phyloP scores from a whole-genome alignment of 2,797 vertebrate species.

The Amblyraja radiata region DNA sequence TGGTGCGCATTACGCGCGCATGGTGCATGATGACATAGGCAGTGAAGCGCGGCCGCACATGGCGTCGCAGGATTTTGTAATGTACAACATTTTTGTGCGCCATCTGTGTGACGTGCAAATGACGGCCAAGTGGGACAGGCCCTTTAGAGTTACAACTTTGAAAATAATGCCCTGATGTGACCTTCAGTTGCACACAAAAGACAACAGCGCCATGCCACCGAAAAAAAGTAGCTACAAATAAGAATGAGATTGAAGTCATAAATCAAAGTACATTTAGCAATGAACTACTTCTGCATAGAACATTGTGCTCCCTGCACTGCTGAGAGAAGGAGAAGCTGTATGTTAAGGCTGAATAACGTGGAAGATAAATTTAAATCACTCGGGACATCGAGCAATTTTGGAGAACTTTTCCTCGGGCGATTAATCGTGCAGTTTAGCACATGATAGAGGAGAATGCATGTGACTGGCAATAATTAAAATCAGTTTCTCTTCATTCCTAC shows the following conservation, averaged over 20 bases:
- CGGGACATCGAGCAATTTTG: not conserved
- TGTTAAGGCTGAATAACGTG: not conserved
- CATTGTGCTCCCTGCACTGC: not conserved
- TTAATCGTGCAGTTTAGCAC: not conserved
- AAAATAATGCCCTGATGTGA: not conserved
- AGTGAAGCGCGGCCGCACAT: no score
- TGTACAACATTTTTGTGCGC: no score
- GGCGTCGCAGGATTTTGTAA: no score
- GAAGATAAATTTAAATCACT: constrained; percentile 6
- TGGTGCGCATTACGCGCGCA: no score
- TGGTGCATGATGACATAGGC: no score
- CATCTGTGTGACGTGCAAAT: no score
- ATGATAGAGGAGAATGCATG: not conserved
- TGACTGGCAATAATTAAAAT: not conserved
- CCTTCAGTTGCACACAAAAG: not conserved
- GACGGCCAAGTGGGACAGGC: no score
- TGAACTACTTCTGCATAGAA: not conserved
- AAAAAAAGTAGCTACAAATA: not conserved
- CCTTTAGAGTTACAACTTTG: not conserved
- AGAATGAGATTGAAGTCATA: not conserved
- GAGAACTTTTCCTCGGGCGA: not conserved
- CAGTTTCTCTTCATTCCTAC: not conserved
- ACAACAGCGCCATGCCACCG: not conserved
- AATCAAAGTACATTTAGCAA: not conserved
- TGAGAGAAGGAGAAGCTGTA: not conserved